Base-by-base conservation (phyloP, 2,797 vertebrate species). In the Halcyon chelicuti region DNA sequence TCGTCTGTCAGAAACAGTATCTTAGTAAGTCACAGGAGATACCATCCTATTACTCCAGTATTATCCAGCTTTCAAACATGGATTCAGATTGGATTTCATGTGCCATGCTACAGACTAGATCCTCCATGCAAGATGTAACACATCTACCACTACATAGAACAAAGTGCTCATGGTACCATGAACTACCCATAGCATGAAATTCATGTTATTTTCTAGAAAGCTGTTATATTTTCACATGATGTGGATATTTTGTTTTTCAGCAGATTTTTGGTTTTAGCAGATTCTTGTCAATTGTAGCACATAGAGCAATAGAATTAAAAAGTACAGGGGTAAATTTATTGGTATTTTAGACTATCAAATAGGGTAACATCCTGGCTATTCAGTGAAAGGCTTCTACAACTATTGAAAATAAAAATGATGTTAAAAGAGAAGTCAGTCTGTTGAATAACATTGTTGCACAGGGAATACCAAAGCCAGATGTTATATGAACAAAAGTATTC, bases 111-210 rank as follows among this genome's bases (percentile, higher is more conserved):
- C 42, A 85, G 20, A 18, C 9, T 39, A 25, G 1, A 20, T 7
- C 12, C 28, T 65, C 10, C 37, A 2, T 3, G 10, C 11, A 25
- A 61, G 19, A 33, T 11, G 2, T 10, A 25, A 46, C 20, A 60
- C 33, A 54, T 7, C 11, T 17, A 35, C 14, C 8, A 7, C 62
- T 5, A 9, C 0, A 0, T 0, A 37, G 25, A 77, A 68, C 3
- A 0, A 46, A 42, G 8, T 12, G 18, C 5, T 28, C 10, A 52
- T 26, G 22, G 20, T 37, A 28, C 10, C 1, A 0, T 26, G 33
- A 86, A 4, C 4, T 8, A 57, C 2, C 9, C 42, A 8, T 31
- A 55, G 20, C 49, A 61, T 3, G 2, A 44, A 60, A 76, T 19
- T 72, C 18, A 10, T 68, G 4, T 15, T 62, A 4, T n/a, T 72